phyloP scores from a whole-genome alignment of 2,888 invertebrate species.

The Hydrotaea cyrtoneurina region DNA sequence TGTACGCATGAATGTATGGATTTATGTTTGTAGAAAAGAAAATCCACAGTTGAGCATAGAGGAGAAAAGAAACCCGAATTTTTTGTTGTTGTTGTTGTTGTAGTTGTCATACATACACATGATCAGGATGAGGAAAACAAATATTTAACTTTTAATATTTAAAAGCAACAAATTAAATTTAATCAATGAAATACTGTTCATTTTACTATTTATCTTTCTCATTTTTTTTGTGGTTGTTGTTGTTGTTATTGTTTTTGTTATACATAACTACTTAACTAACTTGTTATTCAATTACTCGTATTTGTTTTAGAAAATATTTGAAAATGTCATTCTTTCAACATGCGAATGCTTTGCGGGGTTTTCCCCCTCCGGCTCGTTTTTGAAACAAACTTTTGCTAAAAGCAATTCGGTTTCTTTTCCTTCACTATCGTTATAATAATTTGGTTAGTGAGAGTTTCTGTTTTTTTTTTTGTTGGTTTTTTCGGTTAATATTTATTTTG shows the following conservation, averaged over 20 bases:
- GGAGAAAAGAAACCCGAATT: not conserved
- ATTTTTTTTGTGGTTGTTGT: no score
- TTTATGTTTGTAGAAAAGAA: slow-evolving; percentile 42
- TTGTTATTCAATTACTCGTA: slow-evolving; percentile 2
- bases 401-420: not conserved
- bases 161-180: not conserved
- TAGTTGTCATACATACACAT: not conserved
- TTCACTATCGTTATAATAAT: not conserved
- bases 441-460: not conserved
- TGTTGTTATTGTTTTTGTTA: no score
- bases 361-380: no score
- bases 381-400: slow-evolving; percentile 12
- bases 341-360: no score
- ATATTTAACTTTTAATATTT: not conserved
- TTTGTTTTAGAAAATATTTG: slow-evolving; percentile 52
- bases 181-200: not conserved
- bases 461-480: no score
- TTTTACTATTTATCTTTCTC: not conserved
- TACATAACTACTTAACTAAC: not conserved
- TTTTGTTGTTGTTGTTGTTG: no score
- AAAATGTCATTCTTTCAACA: slow-evolving; percentile 24
- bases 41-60: slow-evolving; percentile 24
- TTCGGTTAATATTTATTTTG: not conserved
- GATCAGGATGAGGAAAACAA: not conserved
- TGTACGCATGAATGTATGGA: slow-evolving; percentile 33